These are phyloP conservation scores for Coenonympha arcania DNA, from an alignment of 2,888 invertebrate species.

Conservation along the genomic window DNA sequence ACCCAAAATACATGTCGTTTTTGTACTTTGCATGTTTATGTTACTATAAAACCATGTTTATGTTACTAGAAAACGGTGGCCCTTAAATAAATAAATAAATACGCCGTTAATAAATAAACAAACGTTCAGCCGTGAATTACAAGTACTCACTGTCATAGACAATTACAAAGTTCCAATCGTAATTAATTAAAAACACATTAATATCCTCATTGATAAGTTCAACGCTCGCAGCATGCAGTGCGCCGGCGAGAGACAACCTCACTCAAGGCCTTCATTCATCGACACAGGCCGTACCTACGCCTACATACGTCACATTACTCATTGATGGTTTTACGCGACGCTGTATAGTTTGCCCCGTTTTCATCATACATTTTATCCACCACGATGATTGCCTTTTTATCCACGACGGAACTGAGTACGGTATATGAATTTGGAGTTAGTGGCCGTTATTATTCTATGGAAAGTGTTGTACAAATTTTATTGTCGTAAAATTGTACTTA, in stretches of 20 bases:
- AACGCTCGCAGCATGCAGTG: slow-evolving; percentile 48
- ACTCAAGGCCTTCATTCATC: slow-evolving; percentile 55
- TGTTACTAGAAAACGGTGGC: too few species aligned
- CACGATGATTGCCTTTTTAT: not conserved
- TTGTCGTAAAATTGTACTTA: too few species aligned
- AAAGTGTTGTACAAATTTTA: too few species aligned
- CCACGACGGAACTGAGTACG: too few species aligned
- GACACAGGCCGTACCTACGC: too few species aligned
- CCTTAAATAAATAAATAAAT: too few species aligned
- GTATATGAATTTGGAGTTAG: too few species aligned
- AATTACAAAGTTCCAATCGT: slow-evolving; percentile 6
- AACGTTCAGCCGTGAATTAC: not conserved
- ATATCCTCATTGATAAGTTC: slow-evolving; percentile 44
- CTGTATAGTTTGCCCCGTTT: slow-evolving; percentile 15
- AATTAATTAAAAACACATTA: slow-evolving; percentile 16
- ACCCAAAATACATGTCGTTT: too few species aligned
- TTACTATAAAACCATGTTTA: too few species aligned
- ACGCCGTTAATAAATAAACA: not conserved
- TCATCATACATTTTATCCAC: not conserved
- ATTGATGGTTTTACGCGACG: slow-evolving; percentile 48
- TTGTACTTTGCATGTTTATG: too few species aligned
- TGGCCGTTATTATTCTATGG: too few species aligned
- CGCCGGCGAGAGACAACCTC: slow-evolving; percentile 50
- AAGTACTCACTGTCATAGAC: not conserved
- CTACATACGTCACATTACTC: slow-evolving; percentile 57